These are phyloP conservation scores for Scolopax mira DNA, from an alignment of 2,113 vertebrate species.

Conservation along the genomic window DNA sequence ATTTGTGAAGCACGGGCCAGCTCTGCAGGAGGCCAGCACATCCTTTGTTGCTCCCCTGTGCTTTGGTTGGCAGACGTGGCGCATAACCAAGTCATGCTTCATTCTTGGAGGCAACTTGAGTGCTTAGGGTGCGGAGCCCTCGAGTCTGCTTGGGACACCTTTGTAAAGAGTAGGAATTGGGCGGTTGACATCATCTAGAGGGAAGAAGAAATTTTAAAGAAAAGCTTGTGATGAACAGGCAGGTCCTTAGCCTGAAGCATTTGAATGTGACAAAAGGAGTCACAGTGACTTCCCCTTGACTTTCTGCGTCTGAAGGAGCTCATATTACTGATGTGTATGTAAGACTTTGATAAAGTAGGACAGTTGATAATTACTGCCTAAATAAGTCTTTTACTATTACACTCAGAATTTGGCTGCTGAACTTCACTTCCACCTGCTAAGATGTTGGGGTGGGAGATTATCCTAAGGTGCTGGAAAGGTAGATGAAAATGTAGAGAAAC, in stretches of 20 bases:
- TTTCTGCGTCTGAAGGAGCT: background rate
- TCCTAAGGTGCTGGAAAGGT: background rate
- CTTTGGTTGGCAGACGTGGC: background rate
- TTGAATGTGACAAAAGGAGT: background rate
- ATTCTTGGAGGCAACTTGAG: background rate
- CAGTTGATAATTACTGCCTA: background rate
- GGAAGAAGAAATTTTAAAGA: background rate
- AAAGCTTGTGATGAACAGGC: background rate
- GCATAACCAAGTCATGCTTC: background rate
- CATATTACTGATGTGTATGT: background rate
- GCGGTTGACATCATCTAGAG: background rate
- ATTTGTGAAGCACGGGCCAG: background rate
- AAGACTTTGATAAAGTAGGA: background rate
- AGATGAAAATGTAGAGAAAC: background rate
- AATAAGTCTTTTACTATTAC: background rate
- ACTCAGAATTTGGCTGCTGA: background rate
- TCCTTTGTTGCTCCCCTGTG: background rate
- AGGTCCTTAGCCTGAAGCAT: background rate
- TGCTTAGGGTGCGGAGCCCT: background rate
- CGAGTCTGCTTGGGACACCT: background rate
- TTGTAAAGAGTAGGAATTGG: background rate
- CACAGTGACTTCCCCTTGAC: background rate
- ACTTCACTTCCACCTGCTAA: background rate
- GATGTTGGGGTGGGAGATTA: background rate
- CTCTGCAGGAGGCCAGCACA: fast-evolving